Percentiles rank a stretch among this genome's conserved stretches.
phyloP scores from a whole-genome alignment of 2,888 invertebrate genomes.

The Acanthosepion lycidas region DNA sequence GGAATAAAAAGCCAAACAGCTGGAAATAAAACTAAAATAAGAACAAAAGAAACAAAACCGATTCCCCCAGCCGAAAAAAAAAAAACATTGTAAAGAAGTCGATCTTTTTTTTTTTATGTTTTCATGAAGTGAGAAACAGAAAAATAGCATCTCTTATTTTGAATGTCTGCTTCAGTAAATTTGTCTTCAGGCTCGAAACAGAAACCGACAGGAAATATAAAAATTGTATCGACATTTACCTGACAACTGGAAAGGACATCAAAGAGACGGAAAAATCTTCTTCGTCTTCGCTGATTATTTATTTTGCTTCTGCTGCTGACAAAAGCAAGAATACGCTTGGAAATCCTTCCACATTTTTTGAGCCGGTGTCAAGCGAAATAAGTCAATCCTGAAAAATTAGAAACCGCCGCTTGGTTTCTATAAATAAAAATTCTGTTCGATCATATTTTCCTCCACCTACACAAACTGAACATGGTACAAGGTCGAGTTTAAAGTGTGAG shows the following conservation, averaged over 20 bases:
- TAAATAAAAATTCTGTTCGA: not conserved
- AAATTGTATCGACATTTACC: conserved; percentile 16
- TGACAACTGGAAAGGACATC: not conserved
- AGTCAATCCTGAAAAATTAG: not conserved
- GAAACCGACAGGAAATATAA: not conserved
- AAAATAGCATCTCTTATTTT: no score
- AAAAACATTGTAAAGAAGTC: no score
- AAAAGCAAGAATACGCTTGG: not conserved
- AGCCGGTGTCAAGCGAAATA: conserved; percentile 15
- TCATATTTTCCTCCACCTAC: no score
- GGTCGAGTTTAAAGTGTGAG: no score
- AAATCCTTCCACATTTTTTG: conserved; percentile 6
- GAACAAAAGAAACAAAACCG: not conserved
- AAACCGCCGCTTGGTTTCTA: not conserved
- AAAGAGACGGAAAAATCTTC: not conserved
- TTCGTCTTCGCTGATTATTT: not conserved
- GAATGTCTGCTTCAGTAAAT: no score
- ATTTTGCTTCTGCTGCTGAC: not conserved
- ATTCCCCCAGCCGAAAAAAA: not conserved
- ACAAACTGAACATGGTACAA: no score
- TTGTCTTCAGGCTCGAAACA: no score
- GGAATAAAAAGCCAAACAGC: not conserved
- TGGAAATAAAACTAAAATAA: not conserved
- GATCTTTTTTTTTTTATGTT: no score
- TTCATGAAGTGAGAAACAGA: no score